Percentiles rank a stretch among this genome's conserved stretches.
phyloP scores from a whole-genome alignment of 1,140 invertebrate species.

The Heterodera carotae region DNA sequence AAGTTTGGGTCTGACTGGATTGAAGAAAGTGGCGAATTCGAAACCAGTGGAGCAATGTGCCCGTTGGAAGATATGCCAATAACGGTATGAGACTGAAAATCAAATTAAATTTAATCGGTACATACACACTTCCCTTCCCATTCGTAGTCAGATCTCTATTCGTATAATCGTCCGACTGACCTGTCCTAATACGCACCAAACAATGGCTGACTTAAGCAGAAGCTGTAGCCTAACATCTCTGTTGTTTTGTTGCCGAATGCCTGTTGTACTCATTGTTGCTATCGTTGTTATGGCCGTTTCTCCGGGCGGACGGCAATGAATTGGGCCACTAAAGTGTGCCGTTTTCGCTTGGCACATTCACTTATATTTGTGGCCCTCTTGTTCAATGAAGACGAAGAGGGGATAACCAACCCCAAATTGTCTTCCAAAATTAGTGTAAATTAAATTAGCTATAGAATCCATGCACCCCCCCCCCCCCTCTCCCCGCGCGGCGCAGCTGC shows the following conservation, averaged over 20 bases:
- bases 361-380: too few relatives aligned
- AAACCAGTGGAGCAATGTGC: constrained; percentile 1
- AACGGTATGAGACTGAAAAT: background rate
- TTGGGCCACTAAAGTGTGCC: background rate
- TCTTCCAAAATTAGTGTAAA: too few relatives aligned
- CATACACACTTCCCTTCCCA: too few relatives aligned
- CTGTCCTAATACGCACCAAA: background rate
- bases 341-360: too few relatives aligned
- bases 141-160: too few relatives aligned
- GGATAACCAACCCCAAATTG: too few relatives aligned
- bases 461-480: too few relatives aligned
- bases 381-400: too few relatives aligned
- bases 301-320: background rate
- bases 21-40: constrained; percentile 9
- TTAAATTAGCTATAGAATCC: too few relatives aligned
- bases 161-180: too few relatives aligned
- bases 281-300: background rate
- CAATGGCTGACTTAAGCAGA: background rate
- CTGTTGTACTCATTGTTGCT: background rate
- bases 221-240: background rate
- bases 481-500: too few relatives aligned
- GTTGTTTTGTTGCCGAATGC: background rate
- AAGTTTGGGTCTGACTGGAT: constrained; percentile 27
- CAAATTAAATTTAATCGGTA: too few relatives aligned
- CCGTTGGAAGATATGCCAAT: background rate